A percentile compares a stretch with the other conserved stretches of the same genome.
phyloP scores from a whole-genome alignment of 2,797 vertebrate species.

The Gymnoscopelus braueri region DNA sequence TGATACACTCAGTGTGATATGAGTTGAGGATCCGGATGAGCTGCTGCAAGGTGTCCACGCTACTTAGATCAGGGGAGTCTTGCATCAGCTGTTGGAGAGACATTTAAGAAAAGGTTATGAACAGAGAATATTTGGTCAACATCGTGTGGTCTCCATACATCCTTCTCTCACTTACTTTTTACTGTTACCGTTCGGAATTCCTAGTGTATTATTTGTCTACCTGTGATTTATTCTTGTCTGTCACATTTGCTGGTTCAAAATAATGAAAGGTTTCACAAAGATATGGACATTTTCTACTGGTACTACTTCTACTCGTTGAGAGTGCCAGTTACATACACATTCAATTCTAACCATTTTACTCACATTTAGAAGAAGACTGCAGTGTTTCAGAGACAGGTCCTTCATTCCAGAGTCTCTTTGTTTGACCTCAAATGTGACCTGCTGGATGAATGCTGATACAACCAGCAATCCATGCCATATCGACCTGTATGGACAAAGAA shows the following conservation, averaged over 20 bases:
- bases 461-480: conserved; percentile 72
- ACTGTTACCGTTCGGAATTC: neutral
- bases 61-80: conserved; percentile 65
- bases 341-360: conserved; percentile 16
- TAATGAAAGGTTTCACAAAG: no score
- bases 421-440: conserved; percentile 60
- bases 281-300: no score
- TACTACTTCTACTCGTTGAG: neutral
- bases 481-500: conserved; percentile 46
- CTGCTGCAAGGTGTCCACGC: conserved; percentile 54
- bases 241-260: no score
- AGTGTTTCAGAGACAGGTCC: conserved; percentile 72
- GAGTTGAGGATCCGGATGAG: conserved; percentile 80
- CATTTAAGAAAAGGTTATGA: neutral
- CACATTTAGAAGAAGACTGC: conserved; percentile 71
- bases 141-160: neutral
- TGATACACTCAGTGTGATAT: conserved; percentile 67
- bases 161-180: neutral
- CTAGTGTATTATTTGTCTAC: no score
- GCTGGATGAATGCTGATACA: conserved; percentile 76
- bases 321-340: neutral
- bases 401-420: conserved; percentile 36
- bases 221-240: no score
- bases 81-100: conserved; percentile 71
- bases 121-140: neutral